Evolutionary conservation across 2,797 vertebrate species (phyloP).

Genomic region (Gouania willdenowi): DNA sequence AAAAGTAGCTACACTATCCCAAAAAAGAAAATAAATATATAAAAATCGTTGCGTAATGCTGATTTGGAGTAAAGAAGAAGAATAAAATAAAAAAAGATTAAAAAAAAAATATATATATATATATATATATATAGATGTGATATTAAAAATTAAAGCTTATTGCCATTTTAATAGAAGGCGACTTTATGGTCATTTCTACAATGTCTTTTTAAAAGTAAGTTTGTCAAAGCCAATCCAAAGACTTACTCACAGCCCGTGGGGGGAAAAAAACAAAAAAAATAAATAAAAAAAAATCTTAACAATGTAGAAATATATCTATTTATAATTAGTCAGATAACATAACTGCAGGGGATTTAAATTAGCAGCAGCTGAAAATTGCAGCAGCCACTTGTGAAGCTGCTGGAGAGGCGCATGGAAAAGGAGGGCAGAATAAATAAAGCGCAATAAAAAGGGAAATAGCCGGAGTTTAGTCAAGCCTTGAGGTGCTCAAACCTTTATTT

Average conservation of each 20-base stretch:
- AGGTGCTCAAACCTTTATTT: slow-evolving; percentile 83
- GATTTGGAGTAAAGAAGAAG: no score
- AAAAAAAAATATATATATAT: no score
- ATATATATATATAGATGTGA: no score
- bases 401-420: slow-evolving; percentile 15
- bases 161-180: no score
- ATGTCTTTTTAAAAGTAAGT: slow-evolving; percentile 90
- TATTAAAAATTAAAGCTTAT: no score
- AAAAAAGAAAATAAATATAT: neutral
- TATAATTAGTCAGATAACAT: slow-evolving; percentile 81
- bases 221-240: no score
- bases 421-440: slow-evolving; percentile 67
- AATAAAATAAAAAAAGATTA: neutral
- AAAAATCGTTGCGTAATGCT: neutral
- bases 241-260: no score
- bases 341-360: slow-evolving; percentile 82
- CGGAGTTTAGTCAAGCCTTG: slow-evolving; percentile 82
- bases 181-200: no score
- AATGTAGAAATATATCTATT: slow-evolving; percentile 83
- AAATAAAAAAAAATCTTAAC: slow-evolving; percentile 81
- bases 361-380: slow-evolving; percentile 36
- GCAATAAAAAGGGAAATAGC: slow-evolving; percentile 79
- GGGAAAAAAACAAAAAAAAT: no score
- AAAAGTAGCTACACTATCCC: no score
- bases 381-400: slow-evolving; percentile 38